phyloP scores from a whole-genome alignment of 1,140 invertebrate species.

The Campodea augens region DNA sequence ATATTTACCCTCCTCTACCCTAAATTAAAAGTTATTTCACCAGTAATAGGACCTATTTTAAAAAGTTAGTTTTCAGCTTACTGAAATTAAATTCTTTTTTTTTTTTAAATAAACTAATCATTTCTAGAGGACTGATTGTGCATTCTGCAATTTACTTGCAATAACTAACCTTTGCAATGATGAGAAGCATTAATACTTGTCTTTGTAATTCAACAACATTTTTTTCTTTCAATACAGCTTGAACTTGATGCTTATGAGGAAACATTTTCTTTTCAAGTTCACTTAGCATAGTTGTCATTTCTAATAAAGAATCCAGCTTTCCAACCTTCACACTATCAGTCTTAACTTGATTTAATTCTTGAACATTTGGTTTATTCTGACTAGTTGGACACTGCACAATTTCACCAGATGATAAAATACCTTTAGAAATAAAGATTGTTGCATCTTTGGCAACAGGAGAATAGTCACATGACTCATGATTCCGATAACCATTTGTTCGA shows the following conservation, averaged over 20 bases:
- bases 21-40: no score
- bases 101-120: no score
- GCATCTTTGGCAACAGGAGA: neutral
- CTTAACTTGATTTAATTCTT: no score
- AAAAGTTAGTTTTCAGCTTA: no score
- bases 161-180: neutral
- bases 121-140: neutral
- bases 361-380: no score
- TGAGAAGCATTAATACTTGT: neutral
- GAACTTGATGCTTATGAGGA: no score
- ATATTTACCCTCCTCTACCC: no score
- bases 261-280: neutral
- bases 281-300: neutral
- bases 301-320: neutral
- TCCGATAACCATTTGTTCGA: conserved; percentile 11
- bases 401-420: no score
- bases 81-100: no score
- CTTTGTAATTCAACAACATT: neutral
- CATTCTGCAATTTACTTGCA: neutral
- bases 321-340: neutral
- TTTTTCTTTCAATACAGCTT: neutral
- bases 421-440: neutral
- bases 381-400: no score
- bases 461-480: neutral
- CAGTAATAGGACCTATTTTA: no score